Base-by-base conservation (phyloP, 2,888 invertebrate species). In the Siphlonurus alternatus region DNA sequence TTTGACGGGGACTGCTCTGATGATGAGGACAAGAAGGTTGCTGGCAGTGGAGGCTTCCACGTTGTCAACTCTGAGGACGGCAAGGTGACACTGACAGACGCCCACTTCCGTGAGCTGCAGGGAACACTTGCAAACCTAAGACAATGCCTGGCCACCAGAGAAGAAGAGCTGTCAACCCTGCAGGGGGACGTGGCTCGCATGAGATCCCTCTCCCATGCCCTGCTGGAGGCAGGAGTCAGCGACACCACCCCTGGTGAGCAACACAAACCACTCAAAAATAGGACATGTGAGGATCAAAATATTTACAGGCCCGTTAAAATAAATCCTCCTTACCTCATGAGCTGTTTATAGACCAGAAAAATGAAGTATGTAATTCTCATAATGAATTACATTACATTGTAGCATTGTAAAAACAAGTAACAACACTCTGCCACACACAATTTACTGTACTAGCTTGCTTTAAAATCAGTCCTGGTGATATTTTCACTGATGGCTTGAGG, bases 11-110 rank as follows among this genome's bases (percentile, higher is more conserved):
- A 56, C 22, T 38, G 38, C 38, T 38, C 38, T 10, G 38, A 38
- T 38, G 38, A 38, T 10, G 38, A 38, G 15, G 38, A 38, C 7
- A 38, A 38, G 38, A 38, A 38, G 15, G 15, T 38, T 38, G 38
- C 5, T 10, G 38, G 38, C 38, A 38, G 38, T 38, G 38, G 38
- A 70, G 75, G 76, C 1, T 71, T 72, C 7, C 81, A 81, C 71
- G 81, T 81, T 66, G 81, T 81, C 1, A 82, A 83, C 74, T 80
- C 80, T 1, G 83, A 83, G 73, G 82, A 82, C 73, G 82, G 83
- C 0, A 72, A 80, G 66, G 82, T 83, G 1, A 83, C 83, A 0
- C 70, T 84, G 62, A 81, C 83, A 0, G 81, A 83, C 70, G 76
- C 77, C 56, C 83, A 84, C 72, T 84, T 83, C 69, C 75, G 76